These are phyloP conservation scores for Apodemia hepburni DNA, from an alignment of 2,888 invertebrate species.

Conservation along the genomic window DNA sequence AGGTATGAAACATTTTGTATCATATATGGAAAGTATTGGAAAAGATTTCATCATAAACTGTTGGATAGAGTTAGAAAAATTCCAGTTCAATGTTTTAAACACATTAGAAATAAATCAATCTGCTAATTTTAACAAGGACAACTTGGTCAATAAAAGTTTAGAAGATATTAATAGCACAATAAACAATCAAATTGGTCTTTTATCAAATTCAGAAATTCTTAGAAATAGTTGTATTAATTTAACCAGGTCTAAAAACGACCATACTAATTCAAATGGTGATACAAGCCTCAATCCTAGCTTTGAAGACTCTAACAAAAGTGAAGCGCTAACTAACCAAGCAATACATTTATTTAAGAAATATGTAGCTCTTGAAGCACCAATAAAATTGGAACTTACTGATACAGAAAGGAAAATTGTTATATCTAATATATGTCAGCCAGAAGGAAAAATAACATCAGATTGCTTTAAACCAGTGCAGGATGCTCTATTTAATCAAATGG, in stretches of 20 bases:
- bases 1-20: conserved; percentile 90
- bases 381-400: conserved; percentile 80
- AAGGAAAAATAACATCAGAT: conserved; percentile 82
- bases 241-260: conserved; percentile 40
- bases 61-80: conserved; percentile 88
- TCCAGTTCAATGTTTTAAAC: conserved; percentile 55
- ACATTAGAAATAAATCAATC: conserved; percentile 35
- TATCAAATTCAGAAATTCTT: conserved; percentile 46
- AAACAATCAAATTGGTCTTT: conserved; percentile 36
- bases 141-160: conserved; percentile 55
- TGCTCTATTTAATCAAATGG: conserved; percentile 83
- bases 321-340: conserved; percentile 78
- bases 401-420: conserved; percentile 79
- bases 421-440: conserved; percentile 84
- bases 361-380: conserved; percentile 84
- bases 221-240: conserved; percentile 42
- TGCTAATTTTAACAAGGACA: conserved; percentile 47
- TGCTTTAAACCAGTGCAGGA: conserved; percentile 88
- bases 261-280: conserved; percentile 56
- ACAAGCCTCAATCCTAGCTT: conserved; percentile 44
- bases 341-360: conserved; percentile 88
- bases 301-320: conserved; percentile 36
- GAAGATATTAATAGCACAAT: conserved; percentile 44
- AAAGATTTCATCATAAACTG: conserved; percentile 84
- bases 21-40: conserved; percentile 90